Evolutionary conservation across 64 coral and sea anemone genomes (phyloP).

Genomic region (Acropora tenuis): DNA sequence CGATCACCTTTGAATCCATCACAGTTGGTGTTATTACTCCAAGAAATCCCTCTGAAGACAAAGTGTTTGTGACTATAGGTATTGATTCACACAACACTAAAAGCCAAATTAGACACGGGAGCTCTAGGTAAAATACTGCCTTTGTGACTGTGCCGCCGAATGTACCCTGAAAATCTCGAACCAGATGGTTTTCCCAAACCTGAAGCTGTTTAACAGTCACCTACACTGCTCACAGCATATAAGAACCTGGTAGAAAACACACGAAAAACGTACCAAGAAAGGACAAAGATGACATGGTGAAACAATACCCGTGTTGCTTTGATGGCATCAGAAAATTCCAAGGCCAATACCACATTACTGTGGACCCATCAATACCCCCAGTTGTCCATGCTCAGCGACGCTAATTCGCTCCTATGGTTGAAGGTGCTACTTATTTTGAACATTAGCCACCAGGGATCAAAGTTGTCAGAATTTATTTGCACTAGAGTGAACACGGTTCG

Average conservation of each 20-base stretch:
- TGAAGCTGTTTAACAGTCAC: constrained; percentile 23
- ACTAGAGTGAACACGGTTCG: no score
- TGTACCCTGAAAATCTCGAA: constrained; percentile 58
- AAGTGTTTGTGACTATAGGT: constrained; percentile 61
- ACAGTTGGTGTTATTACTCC: constrained; percentile 26
- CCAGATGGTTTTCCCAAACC: constrained; percentile 36
- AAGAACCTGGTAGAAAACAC: neutral
- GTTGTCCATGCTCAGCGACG: constrained; percentile 37
- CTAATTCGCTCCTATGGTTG: no score
- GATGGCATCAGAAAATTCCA: constrained; percentile 14
- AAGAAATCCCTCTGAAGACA: constrained; percentile 5
- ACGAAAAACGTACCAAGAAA: neutral
- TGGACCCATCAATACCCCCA: constrained; percentile 51
- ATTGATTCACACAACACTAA: constrained; percentile 48
- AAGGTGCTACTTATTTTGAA: no score
- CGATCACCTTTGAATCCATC: constrained; percentile 70
- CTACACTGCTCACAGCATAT: constrained; percentile 66
- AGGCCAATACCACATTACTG: constrained; percentile 37
- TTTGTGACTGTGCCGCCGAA: constrained; percentile 34
- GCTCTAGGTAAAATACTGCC: constrained; percentile 71
- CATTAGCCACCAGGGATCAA: no score
- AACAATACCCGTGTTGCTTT: constrained; percentile 12
- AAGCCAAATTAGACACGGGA: constrained; percentile 67
- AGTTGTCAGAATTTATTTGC: no score
- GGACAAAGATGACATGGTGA: neutral